Base-by-base conservation (phyloP, 1,140 invertebrate species). In the Aphelenchoides besseyi region DNA sequence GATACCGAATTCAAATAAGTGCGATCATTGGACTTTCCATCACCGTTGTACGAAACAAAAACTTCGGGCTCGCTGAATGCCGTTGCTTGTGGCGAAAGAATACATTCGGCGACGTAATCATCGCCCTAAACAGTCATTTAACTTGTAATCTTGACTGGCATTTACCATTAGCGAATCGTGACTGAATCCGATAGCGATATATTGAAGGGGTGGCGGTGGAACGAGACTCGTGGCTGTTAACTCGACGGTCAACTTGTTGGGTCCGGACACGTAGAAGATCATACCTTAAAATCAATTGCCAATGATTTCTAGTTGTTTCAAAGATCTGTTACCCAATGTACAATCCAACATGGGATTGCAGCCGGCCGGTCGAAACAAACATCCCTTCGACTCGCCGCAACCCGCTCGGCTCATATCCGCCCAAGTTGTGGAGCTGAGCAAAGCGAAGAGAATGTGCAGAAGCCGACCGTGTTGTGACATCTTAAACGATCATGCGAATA, bases 311-410 rank as follows among this genome's bases (percentile, higher is more conserved):
- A 59, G 5, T 1, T 26, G 12, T 18, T 16, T 3, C 3, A 28
- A 59, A 3, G 12, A 66, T n/a, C 0, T 54, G 12, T 1, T 23
- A 70, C 70, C 74, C 29, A 81, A 73, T 36, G 79, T 80, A 37
- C 79, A 80, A 69, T 80, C 79, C 8, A 77, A 36, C 35, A 61
- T 70, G 16, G 79, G 79, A 69, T 81, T 70, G 48, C 79, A 80
- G 0, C 79, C 79, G 18, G 72, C 52, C 0, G 79, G 79, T 63
- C 75, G 73, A 72, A 80, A 80, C 32, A 80, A 63, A 64, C 79
- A 80, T 2, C 74, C 78, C 61, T 80, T 80, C 8, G 69, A 72
- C 18, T 79, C 72, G 8, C 79, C 79, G 37, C 77, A 79, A 3
- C 77, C 77, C 12, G 68, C 70, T 9, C 71, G 48, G 61, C 29